Conservation (phyloP, 2,797 vertebrate species). For the Malacoctenus gilli region DNA sequence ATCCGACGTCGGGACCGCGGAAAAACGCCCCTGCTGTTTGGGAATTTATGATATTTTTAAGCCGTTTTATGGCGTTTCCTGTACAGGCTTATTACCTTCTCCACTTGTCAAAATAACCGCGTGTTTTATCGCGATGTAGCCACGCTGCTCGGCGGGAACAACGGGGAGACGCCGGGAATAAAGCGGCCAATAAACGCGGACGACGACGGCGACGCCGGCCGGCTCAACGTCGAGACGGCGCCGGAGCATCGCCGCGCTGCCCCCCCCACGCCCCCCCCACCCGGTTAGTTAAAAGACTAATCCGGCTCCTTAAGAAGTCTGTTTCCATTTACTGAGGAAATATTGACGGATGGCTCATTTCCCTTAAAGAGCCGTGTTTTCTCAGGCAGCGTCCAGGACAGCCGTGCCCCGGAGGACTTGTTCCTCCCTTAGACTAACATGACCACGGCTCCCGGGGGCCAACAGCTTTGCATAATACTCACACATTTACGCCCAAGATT, state of each 20-base stretch:
- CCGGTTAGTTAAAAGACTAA: slow-evolving; percentile 52
- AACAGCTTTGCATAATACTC: slow-evolving; percentile 62
- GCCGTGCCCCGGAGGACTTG: slow-evolving; percentile 55
- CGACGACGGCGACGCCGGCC: no score
- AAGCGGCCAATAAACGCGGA: no score
- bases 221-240: no score
- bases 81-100: slow-evolving; percentile 49
- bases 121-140: slow-evolving; percentile 47
- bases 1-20: slow-evolving; percentile 33
- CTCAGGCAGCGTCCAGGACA: slow-evolving; percentile 63
- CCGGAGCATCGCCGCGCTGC: no score
- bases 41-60: slow-evolving; percentile 57
- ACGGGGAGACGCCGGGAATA: no score
- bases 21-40: slow-evolving; percentile 17
- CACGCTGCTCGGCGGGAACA: slow-evolving; percentile 29
- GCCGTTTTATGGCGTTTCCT: slow-evolving; percentile 43
- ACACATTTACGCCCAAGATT: slow-evolving; percentile 67
- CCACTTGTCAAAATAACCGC: slow-evolving; percentile 45
- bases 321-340: slow-evolving; percentile 72
- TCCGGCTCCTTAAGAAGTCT: slow-evolving; percentile 62
- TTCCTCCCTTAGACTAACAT: slow-evolving; percentile 74
- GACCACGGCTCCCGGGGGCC: slow-evolving; percentile 67
- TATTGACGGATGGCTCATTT: slow-evolving; percentile 75
- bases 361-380: slow-evolving; percentile 66
- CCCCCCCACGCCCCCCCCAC: no score